phyloP scores from a whole-genome alignment of 2,113 vertebrate species.

The Brachypteracias leptosomus region DNA sequence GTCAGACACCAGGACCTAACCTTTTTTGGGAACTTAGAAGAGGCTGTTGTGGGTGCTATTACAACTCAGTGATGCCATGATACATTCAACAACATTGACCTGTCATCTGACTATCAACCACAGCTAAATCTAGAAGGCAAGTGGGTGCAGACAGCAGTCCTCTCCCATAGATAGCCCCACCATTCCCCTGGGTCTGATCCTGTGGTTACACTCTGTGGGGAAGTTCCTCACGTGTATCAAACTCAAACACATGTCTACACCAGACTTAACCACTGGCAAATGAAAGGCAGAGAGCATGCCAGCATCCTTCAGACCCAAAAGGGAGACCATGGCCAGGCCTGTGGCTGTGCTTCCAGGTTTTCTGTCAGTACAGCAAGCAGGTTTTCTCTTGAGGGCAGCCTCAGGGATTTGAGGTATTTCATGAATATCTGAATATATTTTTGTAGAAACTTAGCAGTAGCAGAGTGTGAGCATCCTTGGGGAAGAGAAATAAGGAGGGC shows the following conservation, averaged over 20 bases:
- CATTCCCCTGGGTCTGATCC: not conserved
- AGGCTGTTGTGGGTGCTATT: not conserved
- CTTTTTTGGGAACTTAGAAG: not conserved
- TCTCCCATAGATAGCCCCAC: accelerated
- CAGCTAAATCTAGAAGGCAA: not conserved
- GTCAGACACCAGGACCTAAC: not conserved
- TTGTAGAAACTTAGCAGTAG: not conserved
- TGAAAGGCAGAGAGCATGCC: not conserved
- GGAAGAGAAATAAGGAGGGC: not conserved
- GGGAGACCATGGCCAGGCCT: accelerated
- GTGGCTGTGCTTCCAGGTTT: not conserved
- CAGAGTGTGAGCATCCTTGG: not conserved
- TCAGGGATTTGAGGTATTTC: not conserved
- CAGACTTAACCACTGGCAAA: accelerated
- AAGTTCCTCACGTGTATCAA: accelerated
- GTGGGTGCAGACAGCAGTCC: not conserved
- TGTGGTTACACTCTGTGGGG: accelerated
- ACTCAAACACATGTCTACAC: accelerated
- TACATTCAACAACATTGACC: not conserved
- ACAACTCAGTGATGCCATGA: not conserved
- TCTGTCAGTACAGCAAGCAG: not conserved
- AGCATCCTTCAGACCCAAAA: not conserved
- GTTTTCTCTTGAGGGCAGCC: not conserved
- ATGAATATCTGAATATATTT: not conserved
- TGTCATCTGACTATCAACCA: too few species aligned